Conservation (phyloP, 2,797 vertebrate genomes). For the Hylomyscus alleni region DNA sequence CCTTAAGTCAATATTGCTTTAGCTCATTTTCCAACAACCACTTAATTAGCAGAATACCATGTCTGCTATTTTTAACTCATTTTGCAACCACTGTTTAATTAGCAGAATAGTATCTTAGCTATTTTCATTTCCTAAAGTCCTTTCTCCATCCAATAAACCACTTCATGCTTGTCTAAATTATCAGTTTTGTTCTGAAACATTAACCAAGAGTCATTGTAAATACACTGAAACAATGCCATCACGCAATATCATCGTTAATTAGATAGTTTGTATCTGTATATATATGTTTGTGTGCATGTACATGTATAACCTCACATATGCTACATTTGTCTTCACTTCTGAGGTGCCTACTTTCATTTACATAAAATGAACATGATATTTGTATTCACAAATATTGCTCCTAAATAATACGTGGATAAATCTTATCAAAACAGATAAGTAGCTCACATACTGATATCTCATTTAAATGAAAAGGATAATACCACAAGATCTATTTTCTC, state of each 20-base stretch:
- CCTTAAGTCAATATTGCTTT: constrained; percentile 43
- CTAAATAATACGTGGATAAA: constrained; percentile 45
- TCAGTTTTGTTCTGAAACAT: constrained; percentile 67
- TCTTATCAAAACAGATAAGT: constrained; percentile 66
- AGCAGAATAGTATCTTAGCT: constrained; percentile 61
- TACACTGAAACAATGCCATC: not conserved
- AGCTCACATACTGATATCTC: not conserved
- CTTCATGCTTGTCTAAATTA: constrained; percentile 46
- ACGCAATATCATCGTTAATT: constrained; percentile 47
- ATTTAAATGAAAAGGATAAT: constrained; percentile 44
- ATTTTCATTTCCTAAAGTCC: constrained; percentile 61
- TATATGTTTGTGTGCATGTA: not conserved
- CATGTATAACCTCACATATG: constrained; percentile 14
- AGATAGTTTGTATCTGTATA: not conserved
- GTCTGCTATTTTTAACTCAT: constrained; percentile 49
- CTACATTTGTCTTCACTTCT: constrained; percentile 46
- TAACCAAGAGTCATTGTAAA: constrained; percentile 60
- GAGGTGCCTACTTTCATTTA: constrained; percentile 48
- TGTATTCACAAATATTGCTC: constrained; percentile 55
- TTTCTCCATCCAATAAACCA: constrained; percentile 67
- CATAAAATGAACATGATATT: constrained; percentile 41
- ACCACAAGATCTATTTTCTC: not conserved
- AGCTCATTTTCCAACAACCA: constrained; percentile 42
- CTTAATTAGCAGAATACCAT: constrained; percentile 62
- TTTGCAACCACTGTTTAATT: constrained; percentile 56